phyloP scores from a whole-genome alignment of 30 jellyfish, hydroid and myxozoan genomes.

The Hydra vulgaris region DNA sequence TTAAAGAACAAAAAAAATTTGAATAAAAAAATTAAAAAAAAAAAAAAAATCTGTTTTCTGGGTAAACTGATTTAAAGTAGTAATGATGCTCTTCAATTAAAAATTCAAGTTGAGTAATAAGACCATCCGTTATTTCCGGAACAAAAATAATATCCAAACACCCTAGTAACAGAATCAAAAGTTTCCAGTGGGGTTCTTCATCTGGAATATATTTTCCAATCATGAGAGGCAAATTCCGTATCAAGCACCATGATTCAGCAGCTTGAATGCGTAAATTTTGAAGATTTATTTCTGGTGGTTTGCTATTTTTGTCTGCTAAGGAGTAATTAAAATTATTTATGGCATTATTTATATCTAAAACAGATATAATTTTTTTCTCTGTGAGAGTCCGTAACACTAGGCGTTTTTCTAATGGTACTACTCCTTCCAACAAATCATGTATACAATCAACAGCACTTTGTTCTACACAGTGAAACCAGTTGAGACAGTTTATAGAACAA shows the following conservation, averaged over 20 bases:
- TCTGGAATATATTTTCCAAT: neutral
- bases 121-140: neutral
- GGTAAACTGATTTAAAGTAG: neutral
- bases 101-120: neutral
- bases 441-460: neutral
- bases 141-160: neutral
- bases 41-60: too few species aligned
- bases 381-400: neutral
- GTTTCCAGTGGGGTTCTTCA: neutral
- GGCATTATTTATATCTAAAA: neutral
- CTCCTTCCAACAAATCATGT: neutral
- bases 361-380: neutral
- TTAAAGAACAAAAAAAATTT: too few species aligned
- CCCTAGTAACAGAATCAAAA: neutral
- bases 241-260: neutral
- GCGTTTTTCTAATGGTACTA: neutral
- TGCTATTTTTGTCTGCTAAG: neutral
- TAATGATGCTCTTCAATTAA: neutral
- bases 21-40: too few species aligned
- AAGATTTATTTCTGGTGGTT: neutral
- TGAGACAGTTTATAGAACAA: neutral
- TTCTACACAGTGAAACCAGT: neutral
- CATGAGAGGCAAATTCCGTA: neutral
- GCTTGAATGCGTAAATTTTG: neutral
- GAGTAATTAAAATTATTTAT: neutral